Conservation (phyloP, 2,888 invertebrate genomes). For the Folsomia manolachei region DNA sequence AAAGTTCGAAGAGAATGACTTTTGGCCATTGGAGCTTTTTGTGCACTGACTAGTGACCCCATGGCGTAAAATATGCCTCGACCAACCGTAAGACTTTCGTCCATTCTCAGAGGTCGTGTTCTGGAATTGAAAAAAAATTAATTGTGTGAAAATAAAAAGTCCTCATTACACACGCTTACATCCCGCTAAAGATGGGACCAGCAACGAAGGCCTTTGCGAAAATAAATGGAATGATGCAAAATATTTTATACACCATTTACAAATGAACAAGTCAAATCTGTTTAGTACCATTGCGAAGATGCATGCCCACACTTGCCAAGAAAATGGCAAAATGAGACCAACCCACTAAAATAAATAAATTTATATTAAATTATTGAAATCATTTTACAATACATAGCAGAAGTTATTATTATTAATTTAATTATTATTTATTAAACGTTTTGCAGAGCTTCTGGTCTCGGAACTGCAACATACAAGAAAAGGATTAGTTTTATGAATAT, state of each 20-base stretch:
- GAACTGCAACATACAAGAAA: no score
- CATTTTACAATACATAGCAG: not conserved
- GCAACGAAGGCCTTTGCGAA: constrained; percentile 48
- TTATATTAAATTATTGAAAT: not conserved
- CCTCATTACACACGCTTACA: no score
- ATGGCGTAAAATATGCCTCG: constrained; percentile 48
- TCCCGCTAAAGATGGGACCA: constrained; percentile 44
- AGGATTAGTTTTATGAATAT: no score
- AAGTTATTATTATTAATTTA: not conserved
- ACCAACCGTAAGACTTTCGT: constrained; percentile 39
- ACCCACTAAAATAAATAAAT: no score
- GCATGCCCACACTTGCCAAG: constrained; percentile 51
- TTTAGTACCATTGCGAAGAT: constrained; percentile 45
- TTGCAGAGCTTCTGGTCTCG: constrained; percentile 48
- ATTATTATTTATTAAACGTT: no score
- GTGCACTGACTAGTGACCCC: constrained; percentile 41
- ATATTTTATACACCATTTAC: no score
- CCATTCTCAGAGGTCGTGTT: constrained; percentile 45
- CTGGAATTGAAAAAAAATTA: no score
- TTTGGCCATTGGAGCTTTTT: constrained; percentile 43
- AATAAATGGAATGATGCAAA: constrained; percentile 48
- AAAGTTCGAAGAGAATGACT: constrained; percentile 44
- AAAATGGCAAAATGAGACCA: constrained; percentile 47
- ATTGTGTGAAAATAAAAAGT: no score
- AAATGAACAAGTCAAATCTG: no score